These are phyloP conservation scores for Rafetus swinhoei DNA, from an alignment of 2,113 vertebrate species.

Conservation along the genomic window DNA sequence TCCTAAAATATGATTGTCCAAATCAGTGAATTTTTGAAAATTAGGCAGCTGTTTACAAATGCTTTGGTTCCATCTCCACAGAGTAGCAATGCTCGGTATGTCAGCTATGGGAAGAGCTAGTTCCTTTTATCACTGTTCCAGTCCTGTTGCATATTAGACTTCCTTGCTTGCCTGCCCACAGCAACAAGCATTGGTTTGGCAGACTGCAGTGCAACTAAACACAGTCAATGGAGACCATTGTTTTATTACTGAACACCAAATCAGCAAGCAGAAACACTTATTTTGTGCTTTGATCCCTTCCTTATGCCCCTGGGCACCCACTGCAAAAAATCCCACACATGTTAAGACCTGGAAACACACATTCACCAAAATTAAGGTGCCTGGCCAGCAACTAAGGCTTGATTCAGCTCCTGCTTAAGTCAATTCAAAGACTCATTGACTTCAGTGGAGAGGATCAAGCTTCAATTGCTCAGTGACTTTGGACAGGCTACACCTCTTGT, in stretches of 20 bases:
- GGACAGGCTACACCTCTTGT: not conserved
- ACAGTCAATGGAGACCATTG: constrained; percentile 48
- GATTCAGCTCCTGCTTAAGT: not conserved
- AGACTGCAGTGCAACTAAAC: constrained; percentile 12
- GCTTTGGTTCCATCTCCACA: not conserved
- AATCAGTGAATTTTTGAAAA: constrained; percentile 42
- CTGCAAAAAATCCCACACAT: not conserved
- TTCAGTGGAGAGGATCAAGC: not conserved
- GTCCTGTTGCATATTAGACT: constrained; percentile 23
- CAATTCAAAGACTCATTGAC: not conserved
- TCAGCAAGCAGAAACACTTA: constrained; percentile 46
- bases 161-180: constrained; percentile 51
- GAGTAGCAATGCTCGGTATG: not conserved
- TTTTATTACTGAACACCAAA: constrained; percentile 41
- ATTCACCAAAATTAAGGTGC: constrained; percentile 32
- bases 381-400: not conserved
- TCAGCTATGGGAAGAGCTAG: not conserved
- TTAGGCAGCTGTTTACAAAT: not conserved
- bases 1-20: constrained; percentile 25
- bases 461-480: not conserved
- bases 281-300: constrained; percentile 48
- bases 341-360: constrained; percentile 46
- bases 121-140: constrained; percentile 41
- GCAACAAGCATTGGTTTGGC: constrained; percentile 58
- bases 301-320: constrained; percentile 30